A percentile compares a stretch with the other conserved stretches of the same genome.
Conservation (phyloP, 2,888 invertebrate genomes). For the Argyresthia goedartella region DNA sequence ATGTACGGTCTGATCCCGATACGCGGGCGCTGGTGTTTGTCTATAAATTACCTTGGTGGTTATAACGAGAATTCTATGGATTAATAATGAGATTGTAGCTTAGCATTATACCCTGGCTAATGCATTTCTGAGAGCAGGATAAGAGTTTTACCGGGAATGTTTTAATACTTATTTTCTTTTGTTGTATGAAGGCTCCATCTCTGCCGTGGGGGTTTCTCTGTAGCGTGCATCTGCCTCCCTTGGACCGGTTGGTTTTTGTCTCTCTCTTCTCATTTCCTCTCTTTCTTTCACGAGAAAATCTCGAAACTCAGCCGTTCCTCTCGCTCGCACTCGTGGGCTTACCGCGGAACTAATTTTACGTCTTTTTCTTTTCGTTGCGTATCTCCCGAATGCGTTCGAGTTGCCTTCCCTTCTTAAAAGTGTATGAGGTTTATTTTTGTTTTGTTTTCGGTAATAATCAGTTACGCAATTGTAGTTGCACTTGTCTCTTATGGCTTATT, state of each 20-base stretch:
- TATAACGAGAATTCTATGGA: slow-evolving; percentile 2
- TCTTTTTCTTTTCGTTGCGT: slow-evolving; percentile 38
- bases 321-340: slow-evolving; percentile 23
- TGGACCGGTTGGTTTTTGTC: slow-evolving; percentile 59
- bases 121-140: slow-evolving; percentile 14
- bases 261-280: slow-evolving; percentile 27
- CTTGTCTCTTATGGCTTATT: neutral
- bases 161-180: slow-evolving; percentile 55
- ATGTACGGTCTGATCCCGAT: no score
- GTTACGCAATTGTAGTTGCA: slow-evolving; percentile 19
- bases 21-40: no score
- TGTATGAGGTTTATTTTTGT: slow-evolving; percentile 22
- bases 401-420: slow-evolving; percentile 28
- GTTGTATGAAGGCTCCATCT: slow-evolving; percentile 44
- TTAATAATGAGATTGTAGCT: slow-evolving; percentile 5
- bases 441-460: slow-evolving; percentile 22
- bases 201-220: slow-evolving; percentile 53
- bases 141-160: slow-evolving; percentile 28
- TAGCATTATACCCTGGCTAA: slow-evolving; percentile 1
- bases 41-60: no score
- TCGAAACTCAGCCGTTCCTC: slow-evolving; percentile 23
- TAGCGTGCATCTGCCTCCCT: slow-evolving; percentile 59
- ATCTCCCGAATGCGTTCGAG: slow-evolving; percentile 25
- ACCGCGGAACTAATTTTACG: slow-evolving; percentile 55
- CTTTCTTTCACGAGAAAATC: slow-evolving; percentile 28